Evolutionary conservation across 2,113 vertebrate genomes (phyloP).

Genomic region (Centropus bengalensis): DNA sequence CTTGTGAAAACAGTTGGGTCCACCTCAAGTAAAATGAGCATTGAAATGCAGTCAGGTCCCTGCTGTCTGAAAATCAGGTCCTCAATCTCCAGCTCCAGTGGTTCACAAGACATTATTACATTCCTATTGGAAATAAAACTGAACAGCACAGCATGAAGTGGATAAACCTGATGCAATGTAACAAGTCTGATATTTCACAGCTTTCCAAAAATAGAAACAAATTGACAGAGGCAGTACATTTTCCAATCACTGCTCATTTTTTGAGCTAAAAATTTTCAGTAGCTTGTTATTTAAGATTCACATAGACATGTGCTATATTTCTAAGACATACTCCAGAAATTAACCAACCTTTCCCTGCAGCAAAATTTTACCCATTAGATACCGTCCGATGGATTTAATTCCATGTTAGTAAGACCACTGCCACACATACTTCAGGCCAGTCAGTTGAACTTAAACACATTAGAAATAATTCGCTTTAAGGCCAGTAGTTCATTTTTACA

Average conservation of each 20-base stretch:
- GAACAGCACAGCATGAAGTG: not conserved
- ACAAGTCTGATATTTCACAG: constrained; percentile 11
- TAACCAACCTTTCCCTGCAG: not conserved
- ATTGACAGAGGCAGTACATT: not conserved
- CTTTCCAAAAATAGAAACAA: constrained; percentile 4
- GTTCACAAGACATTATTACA: not conserved
- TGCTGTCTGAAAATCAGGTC: not conserved
- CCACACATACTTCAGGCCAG: not conserved
- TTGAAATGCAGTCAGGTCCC: not conserved
- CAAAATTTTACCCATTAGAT: not conserved
- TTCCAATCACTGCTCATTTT: not conserved
- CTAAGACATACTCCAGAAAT: not conserved
- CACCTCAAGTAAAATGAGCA: not conserved
- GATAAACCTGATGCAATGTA: constrained; percentile 2
- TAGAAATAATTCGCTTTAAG: not conserved
- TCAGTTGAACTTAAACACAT: not conserved
- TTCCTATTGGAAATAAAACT: not conserved
- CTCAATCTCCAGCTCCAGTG: not conserved
- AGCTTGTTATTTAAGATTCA: constrained; percentile 10
- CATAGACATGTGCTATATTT: not conserved
- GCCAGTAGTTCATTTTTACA: not conserved
- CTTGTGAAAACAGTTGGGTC: not conserved
- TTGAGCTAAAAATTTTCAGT: not conserved
- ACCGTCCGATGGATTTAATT: not conserved
- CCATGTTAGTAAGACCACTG: not conserved